Percentiles rank a stretch among this genome's conserved stretches.
These are phyloP conservation scores for Notocelia uddmanniana DNA, from an alignment of 2,888 invertebrate genomes.

Conservation along the genomic window DNA sequence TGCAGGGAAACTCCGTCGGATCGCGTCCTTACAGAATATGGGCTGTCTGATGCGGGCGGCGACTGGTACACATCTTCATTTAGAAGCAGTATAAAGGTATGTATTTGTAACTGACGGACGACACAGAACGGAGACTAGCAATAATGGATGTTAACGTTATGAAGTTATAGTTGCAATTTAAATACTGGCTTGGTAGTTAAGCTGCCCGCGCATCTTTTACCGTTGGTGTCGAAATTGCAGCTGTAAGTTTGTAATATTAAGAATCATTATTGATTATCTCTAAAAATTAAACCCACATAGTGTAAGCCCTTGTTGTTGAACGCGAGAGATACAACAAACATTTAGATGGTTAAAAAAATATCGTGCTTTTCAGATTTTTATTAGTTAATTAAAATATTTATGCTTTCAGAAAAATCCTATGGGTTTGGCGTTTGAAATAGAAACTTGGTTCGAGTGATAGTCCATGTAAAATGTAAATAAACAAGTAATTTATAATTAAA, in stretches of 20 bases:
- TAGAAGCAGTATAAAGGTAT: constrained; percentile 51
- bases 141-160: not conserved
- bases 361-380: not conserved
- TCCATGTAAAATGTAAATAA: constrained; percentile 26
- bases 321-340: not conserved
- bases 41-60: constrained; percentile 50
- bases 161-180: not conserved
- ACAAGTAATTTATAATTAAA: constrained; percentile 18
- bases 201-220: too few relatives aligned
- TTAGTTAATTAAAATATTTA: not conserved
- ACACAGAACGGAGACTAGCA: not conserved
- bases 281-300: too few relatives aligned
- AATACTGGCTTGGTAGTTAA: not conserved
- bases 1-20: constrained; percentile 55
- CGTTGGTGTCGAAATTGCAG: not conserved
- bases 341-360: not conserved
- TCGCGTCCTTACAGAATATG: constrained; percentile 57
- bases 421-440: constrained; percentile 28
- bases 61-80: constrained; percentile 50
- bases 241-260: not conserved
- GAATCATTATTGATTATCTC: not conserved
- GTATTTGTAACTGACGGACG: not conserved
- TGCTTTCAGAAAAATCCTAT: constrained; percentile 24
- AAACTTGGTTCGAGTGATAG: constrained; percentile 34
- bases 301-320: too few relatives aligned